Percentiles rank a stretch among this genome's conserved stretches.
Conservation (phyloP, 2,888 invertebrate species). For the Drosophila seclusa region DNA sequence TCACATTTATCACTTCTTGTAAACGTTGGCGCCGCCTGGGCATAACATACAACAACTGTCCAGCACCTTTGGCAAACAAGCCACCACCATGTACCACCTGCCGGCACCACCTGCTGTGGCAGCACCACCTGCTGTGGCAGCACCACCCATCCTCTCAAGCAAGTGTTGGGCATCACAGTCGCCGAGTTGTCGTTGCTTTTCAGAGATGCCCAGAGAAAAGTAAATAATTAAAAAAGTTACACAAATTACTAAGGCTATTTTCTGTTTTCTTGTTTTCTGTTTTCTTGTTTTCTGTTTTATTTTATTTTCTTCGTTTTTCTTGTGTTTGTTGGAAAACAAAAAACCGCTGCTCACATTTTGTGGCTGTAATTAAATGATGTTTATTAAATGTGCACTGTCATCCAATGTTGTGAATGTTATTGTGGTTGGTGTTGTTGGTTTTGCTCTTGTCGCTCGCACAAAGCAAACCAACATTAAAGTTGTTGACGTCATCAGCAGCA, state of each 20-base stretch:
- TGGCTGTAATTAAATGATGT: constrained; percentile 74
- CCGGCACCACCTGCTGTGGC: neutral
- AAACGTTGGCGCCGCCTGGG: constrained; percentile 22
- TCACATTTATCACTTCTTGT: constrained; percentile 47
- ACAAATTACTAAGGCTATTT: constrained; percentile 57
- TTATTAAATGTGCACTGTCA: constrained; percentile 66
- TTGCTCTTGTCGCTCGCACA: constrained; percentile 22
- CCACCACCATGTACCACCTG: neutral
- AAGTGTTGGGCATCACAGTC: constrained; percentile 48
- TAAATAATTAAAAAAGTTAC: constrained; percentile 74
- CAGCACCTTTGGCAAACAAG: constrained; percentile 18
- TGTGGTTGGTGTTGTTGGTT: constrained; percentile 13
- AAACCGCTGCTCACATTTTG: constrained; percentile 31
- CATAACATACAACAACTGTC: constrained; percentile 4
- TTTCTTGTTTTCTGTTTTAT: neutral
- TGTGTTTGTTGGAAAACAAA: neutral
- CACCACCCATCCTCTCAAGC: constrained; percentile 9
- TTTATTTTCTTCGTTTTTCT: neutral
- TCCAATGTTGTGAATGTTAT: constrained; percentile 20
- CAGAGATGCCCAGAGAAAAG: constrained; percentile 32
- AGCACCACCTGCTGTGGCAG: neutral
- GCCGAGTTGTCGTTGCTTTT: constrained; percentile 34
- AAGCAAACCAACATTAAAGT: constrained; percentile 37
- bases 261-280: neutral
- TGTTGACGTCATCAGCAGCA: constrained; percentile 46